These are phyloP conservation scores for Enteromius mattozi DNA, from an alignment of 2,797 vertebrate species.

Conservation along the genomic window DNA sequence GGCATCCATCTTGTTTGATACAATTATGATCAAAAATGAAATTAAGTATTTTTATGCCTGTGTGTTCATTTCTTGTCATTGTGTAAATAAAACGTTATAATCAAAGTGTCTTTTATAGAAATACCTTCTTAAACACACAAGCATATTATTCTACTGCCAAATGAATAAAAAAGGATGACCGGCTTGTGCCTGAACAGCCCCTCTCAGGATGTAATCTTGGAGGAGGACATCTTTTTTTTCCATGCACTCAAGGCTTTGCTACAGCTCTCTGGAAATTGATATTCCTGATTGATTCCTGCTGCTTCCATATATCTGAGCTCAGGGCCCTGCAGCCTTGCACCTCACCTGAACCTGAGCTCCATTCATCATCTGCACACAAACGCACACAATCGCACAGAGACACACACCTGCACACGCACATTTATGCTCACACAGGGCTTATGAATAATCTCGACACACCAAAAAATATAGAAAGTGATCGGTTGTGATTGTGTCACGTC, in stretches of 20 bases:
- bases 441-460: slow-evolving; percentile 18
- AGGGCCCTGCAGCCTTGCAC: slow-evolving; percentile 50
- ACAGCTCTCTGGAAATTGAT: slow-evolving; percentile 59
- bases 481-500: slow-evolving; percentile 4
- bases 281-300: slow-evolving; percentile 57
- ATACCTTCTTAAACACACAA: background rate
- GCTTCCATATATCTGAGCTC: slow-evolving; percentile 55
- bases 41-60: background rate
- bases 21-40: background rate
- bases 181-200: background rate
- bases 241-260: slow-evolving; percentile 46
- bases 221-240: slow-evolving; percentile 11
- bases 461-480: slow-evolving; percentile 32
- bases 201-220: slow-evolving; percentile 34
- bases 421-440: slow-evolving; percentile 1
- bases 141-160: background rate
- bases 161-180: slow-evolving; percentile 26
- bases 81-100: background rate
- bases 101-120: background rate
- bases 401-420: slow-evolving; percentile 16
- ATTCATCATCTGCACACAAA: slow-evolving; percentile 51
- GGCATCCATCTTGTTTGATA: background rate
- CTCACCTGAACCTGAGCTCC: slow-evolving; percentile 44
- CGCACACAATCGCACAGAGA: slow-evolving; percentile 8
- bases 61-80: background rate